phyloP scores from a whole-genome alignment of 2,797 vertebrate genomes.

The Microcaecilia unicolor region DNA sequence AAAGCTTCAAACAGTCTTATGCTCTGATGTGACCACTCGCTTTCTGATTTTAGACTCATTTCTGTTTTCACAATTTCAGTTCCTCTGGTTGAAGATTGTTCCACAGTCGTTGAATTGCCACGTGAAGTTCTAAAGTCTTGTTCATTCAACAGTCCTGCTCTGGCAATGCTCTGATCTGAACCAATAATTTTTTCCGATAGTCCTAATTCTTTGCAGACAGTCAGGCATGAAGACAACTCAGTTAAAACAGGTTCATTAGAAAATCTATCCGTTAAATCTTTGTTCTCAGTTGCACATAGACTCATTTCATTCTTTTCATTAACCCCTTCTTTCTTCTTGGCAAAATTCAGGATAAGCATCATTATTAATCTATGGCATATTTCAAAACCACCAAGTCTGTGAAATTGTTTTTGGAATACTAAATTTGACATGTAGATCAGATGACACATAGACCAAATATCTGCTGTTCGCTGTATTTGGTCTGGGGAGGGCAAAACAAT shows the following conservation, averaged over 20 bases:
- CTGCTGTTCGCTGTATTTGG: conserved; percentile 73
- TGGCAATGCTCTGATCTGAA: conserved; percentile 6
- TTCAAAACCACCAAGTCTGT: conserved; percentile 78
- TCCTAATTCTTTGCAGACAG: background rate
- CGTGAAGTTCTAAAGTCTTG: too few relatives aligned
- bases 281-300: conserved; percentile 36
- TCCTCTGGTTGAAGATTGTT: background rate
- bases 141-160: too few relatives aligned
- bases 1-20: conserved; percentile 87
- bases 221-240: conserved; percentile 10
- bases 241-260: background rate
- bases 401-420: conserved; percentile 85
- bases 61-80: conserved; percentile 6
- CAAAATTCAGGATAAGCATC: conserved; percentile 81
- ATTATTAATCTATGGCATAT: conserved; percentile 75
- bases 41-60: conserved; percentile 41
- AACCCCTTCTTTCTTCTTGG: conserved; percentile 48
- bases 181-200: background rate
- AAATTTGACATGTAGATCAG: conserved; percentile 76
- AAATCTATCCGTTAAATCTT: conserved; percentile 5
- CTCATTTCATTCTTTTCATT: conserved; percentile 53
- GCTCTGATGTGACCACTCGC: conserved; percentile 71
- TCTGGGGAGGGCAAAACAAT: conserved; percentile 75
- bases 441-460: conserved; percentile 82
- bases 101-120: conserved; percentile 1